Evolutionary conservation across 1,140 invertebrate species (phyloP).

Genomic region (Diprion similis): DNA sequence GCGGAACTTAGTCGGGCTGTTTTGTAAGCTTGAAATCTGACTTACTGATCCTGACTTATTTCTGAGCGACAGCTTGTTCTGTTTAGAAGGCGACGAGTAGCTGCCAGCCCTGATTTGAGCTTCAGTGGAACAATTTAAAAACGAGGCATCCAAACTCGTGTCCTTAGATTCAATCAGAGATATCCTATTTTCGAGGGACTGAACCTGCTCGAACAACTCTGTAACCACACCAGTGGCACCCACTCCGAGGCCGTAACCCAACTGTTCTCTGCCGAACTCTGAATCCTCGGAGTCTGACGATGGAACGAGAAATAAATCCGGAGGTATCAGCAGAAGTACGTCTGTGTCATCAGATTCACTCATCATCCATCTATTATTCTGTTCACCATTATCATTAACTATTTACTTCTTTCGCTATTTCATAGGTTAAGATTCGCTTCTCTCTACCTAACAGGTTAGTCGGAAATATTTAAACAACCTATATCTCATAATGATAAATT

Average conservation of each 20-base stretch:
- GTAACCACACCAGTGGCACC: conserved; percentile 64
- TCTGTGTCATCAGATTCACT: conserved; percentile 86
- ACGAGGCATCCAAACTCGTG: conserved; percentile 40
- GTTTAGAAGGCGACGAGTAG: conserved; percentile 15
- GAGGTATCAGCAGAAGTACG: conserved; percentile 77
- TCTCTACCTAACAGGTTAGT: too few relatives aligned
- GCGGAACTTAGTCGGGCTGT: conserved; percentile 39
- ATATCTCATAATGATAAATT: too few relatives aligned
- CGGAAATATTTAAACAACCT: too few relatives aligned
- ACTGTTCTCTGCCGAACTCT: conserved; percentile 47
- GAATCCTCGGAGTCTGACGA: conserved; percentile 65
- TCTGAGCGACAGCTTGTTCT: conserved; percentile 34
- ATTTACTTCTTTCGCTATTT: too few relatives aligned
- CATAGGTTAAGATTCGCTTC: too few relatives aligned
- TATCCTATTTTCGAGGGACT: conserved; percentile 67
- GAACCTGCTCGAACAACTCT: conserved; percentile 69
- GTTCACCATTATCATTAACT: not conserved
- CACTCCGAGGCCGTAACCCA: conserved; percentile 50
- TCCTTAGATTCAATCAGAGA: conserved; percentile 58
- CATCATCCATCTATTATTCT: conserved; percentile 61
- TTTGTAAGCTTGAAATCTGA: conserved; percentile 41
- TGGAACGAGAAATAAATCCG: conserved; percentile 71
- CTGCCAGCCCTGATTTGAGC: conserved; percentile 22
- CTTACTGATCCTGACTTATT: conserved; percentile 40
- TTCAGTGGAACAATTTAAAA: conserved; percentile 36